Evolutionary conservation across 2,113 vertebrate species (phyloP).

Genomic region (Onychostoma macrolepis): DNA sequence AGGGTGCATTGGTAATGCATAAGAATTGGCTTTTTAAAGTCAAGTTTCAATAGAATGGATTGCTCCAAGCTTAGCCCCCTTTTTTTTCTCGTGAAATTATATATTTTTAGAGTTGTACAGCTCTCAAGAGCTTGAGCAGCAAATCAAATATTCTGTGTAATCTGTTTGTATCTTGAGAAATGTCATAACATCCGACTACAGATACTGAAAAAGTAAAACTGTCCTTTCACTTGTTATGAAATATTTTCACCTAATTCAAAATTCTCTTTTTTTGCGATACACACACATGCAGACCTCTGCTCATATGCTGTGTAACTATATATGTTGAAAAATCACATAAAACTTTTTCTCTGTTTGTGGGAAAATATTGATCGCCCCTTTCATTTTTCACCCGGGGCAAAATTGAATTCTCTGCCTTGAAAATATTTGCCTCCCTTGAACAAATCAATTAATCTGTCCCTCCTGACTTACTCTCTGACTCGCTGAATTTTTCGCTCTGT

Average conservation of each 20-base stretch:
- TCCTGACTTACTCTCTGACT: slow-evolving; percentile 7
- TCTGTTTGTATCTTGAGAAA: slow-evolving; percentile 62
- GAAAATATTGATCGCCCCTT: slow-evolving; percentile 15
- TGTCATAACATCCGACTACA: slow-evolving; percentile 56
- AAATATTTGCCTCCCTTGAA: slow-evolving; percentile 22
- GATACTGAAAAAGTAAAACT: slow-evolving; percentile 53
- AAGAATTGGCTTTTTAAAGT: slow-evolving; percentile 3
- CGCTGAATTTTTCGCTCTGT: slow-evolving; percentile 11
- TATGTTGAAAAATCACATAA: slow-evolving; percentile 1
- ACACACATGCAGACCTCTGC: not conserved
- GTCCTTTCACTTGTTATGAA: slow-evolving; percentile 37
- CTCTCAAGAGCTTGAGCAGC: slow-evolving; percentile 62
- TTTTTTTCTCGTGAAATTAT: slow-evolving; percentile 49
- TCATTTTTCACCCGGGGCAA: slow-evolving; percentile 21
- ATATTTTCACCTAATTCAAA: slow-evolving; percentile 23
- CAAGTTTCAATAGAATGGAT: slow-evolving; percentile 38
- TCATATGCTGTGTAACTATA: not conserved
- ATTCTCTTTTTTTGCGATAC: not conserved
- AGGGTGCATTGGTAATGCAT: not conserved
- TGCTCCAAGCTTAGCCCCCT: slow-evolving; percentile 62
- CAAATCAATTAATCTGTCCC: slow-evolving; percentile 35
- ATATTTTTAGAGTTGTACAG: slow-evolving; percentile 62
- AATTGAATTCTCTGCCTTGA: slow-evolving; percentile 16
- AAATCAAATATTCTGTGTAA: slow-evolving; percentile 75
- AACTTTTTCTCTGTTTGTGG: slow-evolving; percentile 28